Base-by-base conservation (phyloP, 37 sponge, comb jelly and placozoan species). In the Lycopodina hypogea region DNA sequence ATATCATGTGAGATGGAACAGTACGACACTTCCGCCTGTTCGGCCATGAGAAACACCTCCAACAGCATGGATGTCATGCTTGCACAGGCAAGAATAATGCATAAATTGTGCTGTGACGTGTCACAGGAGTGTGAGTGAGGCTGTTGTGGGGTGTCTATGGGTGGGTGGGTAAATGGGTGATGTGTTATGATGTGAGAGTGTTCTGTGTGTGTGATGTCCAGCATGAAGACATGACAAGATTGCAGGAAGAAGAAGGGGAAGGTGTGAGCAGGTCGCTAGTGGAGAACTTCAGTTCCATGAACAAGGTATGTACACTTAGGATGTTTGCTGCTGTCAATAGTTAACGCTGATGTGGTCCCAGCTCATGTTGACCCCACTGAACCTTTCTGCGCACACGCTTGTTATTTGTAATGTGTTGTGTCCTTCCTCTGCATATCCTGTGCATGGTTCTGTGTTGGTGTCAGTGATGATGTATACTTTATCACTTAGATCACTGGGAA, bases 11-110 rank as follows among this genome's bases (percentile, higher is more conserved):
- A 63, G 21, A 42, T 37, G 30, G 18, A 24, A 15, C 23, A 42
- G 51, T 33, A 51, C 58, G 24, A 39, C 34, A 48, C 11, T 29
- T 26, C 59, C 33, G 29, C 37, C 60, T 63, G 8, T 26, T 19
- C 63, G 36, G 63, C 77, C 14, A 18, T 64, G 0, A 28, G 39
- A 65, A 65, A 77, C 1, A 45, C 64, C 15, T 45, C 59, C 24
- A 23, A 42, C 42, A 70, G 39, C 30, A 37, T 78, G 68, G 79
- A 68, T 52, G 33, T 30, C 45, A 77, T 77, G 65, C 77, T 77
- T 33, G 9, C 77, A 11, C 58, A 59, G 59, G 75, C 58, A n/a
- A 67, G 68, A 8, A 36, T 12, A 48, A 23, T 45, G 4, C 37
- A 35, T 9, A 18, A 7, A 39, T 24, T 73, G 74, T 24, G 34